These are phyloP conservation scores for Marcusenius ussheri DNA, from an alignment of 2,113 vertebrate genomes.

Conservation along the genomic window DNA sequence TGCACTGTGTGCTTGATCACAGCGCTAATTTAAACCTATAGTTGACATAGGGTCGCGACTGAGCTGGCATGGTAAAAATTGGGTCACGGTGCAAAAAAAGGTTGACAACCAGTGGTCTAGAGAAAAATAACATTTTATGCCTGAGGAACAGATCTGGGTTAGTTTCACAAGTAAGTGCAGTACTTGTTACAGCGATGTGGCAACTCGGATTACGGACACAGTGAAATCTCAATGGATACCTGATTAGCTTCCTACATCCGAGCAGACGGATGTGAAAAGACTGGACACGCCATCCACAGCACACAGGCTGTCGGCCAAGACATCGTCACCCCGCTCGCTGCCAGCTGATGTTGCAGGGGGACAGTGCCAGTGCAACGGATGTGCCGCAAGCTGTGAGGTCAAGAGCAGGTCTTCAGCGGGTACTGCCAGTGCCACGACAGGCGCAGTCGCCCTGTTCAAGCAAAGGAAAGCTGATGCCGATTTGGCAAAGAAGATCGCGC, in stretches of 20 bases:
- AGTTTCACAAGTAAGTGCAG: neutral
- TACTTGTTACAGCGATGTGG: neutral
- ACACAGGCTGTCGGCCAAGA: neutral
- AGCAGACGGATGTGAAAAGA: neutral
- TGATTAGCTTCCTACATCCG: neutral
- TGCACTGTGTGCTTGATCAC: no score
- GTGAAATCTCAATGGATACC: neutral
- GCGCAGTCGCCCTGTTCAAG: neutral
- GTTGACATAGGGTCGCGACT: no score
- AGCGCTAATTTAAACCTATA: no score
- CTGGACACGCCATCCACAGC: neutral
- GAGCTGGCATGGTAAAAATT: no score
- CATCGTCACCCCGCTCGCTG: neutral
- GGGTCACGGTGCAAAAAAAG: no score
- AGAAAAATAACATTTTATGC: neutral
- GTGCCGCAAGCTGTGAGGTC: neutral
- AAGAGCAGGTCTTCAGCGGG: neutral
- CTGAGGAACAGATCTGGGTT: neutral
- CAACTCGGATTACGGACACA: neutral
- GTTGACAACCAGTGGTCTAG: no score
- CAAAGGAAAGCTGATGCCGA: neutral
- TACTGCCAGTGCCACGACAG: neutral
- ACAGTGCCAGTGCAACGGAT: neutral
- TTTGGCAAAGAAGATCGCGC: neutral
- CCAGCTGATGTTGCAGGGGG: neutral